Percentiles rank a stretch among this genome's conserved stretches.
Conservation (phyloP, 1,140 invertebrate genomes). For the Bacillus rossius region DNA sequence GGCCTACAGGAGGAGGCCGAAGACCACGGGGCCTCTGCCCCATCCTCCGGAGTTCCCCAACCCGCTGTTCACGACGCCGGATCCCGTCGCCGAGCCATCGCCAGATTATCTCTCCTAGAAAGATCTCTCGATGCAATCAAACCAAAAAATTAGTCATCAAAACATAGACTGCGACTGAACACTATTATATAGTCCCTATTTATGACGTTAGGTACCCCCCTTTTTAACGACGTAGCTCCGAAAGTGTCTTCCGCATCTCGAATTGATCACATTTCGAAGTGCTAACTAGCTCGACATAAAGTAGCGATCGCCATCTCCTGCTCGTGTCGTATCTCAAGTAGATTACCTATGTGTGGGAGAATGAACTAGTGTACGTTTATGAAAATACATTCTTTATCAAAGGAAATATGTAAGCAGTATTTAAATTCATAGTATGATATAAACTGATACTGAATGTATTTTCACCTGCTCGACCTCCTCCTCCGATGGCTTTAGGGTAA, state of each 20-base stretch:
- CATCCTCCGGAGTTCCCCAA: constrained; percentile 94
- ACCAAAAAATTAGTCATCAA: neutral
- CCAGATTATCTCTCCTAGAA: constrained; percentile 57
- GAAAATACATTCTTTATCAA: constrained; percentile 12
- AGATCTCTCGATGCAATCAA: neutral
- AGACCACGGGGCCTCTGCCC: constrained; percentile 79
- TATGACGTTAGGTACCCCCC: neutral
- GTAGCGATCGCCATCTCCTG: neutral
- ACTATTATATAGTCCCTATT: neutral
- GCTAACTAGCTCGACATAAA: neutral
- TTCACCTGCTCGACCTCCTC: constrained; percentile 12
- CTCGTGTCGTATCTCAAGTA: neutral
- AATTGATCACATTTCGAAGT: neutral
- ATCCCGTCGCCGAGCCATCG: constrained; percentile 69
- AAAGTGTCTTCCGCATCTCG: neutral
- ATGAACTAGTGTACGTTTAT: neutral
- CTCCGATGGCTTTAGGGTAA: constrained; percentile 16
- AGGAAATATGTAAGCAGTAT: neutral
- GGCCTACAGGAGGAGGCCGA: constrained; percentile 82
- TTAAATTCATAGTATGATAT: neutral
- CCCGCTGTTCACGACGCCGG: constrained; percentile 82
- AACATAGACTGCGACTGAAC: neutral
- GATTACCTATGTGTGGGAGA: neutral
- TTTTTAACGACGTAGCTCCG: neutral
- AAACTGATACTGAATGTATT: constrained; percentile 13